phyloP scores from a whole-genome alignment of 2,888 invertebrate species.

The Mythimna pallens region DNA sequence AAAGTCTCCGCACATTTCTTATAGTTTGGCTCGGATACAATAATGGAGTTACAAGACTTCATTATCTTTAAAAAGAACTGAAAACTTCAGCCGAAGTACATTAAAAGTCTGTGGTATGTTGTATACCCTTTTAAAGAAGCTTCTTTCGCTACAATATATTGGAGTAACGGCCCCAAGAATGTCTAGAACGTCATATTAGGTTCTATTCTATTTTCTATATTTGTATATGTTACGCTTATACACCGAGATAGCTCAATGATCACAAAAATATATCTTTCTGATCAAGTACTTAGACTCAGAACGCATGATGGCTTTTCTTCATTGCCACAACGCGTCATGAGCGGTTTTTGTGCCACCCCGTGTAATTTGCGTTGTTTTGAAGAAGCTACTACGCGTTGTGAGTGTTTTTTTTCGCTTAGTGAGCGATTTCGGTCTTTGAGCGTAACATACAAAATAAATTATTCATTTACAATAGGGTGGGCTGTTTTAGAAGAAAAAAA shows the following conservation, averaged over 20 bases:
- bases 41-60: constrained; percentile 52
- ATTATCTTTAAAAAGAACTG: constrained; percentile 51
- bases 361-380: too few relatives aligned
- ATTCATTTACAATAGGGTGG: not conserved
- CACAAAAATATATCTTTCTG: too few relatives aligned
- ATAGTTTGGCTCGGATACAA: constrained; percentile 44
- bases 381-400: too few relatives aligned
- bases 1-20: constrained; percentile 33
- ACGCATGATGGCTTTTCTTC: too few relatives aligned
- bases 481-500: not conserved
- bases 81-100: constrained; percentile 43
- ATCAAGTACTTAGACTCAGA: too few relatives aligned
- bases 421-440: too few relatives aligned
- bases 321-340: too few relatives aligned
- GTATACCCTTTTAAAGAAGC: constrained; percentile 31
- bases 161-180: not conserved
- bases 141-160: constrained; percentile 26
- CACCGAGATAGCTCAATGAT: too few relatives aligned
- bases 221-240: not conserved
- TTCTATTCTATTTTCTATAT: constrained; percentile 1
- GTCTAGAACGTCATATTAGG: constrained; percentile 29
- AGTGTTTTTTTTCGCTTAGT: too few relatives aligned
- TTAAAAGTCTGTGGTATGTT: constrained; percentile 54
- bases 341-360: too few relatives aligned
- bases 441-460: not conserved